Conservation (phyloP, 2,888 invertebrate species). For the Erebia epiphron region DNA sequence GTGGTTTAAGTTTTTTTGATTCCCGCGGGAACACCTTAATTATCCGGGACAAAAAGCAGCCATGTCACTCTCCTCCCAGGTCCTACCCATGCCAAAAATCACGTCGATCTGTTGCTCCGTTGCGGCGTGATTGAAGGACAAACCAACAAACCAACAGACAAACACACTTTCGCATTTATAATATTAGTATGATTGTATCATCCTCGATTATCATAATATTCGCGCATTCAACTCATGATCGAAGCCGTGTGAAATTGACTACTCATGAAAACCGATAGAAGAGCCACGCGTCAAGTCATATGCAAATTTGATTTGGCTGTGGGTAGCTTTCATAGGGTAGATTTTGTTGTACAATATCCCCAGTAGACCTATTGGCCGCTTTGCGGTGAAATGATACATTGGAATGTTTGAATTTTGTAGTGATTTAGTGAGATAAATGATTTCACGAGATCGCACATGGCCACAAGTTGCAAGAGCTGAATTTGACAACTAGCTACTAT, state of each 20-base stretch:
- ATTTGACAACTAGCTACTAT: too few species aligned
- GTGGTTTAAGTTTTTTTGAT: too few species aligned
- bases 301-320: conserved; percentile 36
- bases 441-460: not conserved
- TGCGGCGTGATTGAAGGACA: too few species aligned
- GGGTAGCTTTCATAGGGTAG: conserved; percentile 33
- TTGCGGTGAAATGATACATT: conserved; percentile 32
- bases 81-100: too few species aligned
- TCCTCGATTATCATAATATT: too few species aligned
- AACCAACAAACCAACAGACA: too few species aligned
- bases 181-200: not conserved
- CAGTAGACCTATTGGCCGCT: conserved; percentile 27
- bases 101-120: too few species aligned
- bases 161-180: too few species aligned
- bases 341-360: conserved; percentile 37
- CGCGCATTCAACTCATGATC: not conserved
- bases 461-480: not conserved
- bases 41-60: too few species aligned
- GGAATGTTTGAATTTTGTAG: conserved; percentile 12
- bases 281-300: conserved; percentile 35
- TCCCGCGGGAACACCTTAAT: too few species aligned
- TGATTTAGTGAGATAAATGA: conserved; percentile 4
- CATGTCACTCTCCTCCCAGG: too few species aligned
- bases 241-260: conserved; percentile 18
- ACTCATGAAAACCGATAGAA: conserved; percentile 21